Base-by-base conservation (phyloP, 2,888 invertebrate species). In the Aphodius sticticus region DNA sequence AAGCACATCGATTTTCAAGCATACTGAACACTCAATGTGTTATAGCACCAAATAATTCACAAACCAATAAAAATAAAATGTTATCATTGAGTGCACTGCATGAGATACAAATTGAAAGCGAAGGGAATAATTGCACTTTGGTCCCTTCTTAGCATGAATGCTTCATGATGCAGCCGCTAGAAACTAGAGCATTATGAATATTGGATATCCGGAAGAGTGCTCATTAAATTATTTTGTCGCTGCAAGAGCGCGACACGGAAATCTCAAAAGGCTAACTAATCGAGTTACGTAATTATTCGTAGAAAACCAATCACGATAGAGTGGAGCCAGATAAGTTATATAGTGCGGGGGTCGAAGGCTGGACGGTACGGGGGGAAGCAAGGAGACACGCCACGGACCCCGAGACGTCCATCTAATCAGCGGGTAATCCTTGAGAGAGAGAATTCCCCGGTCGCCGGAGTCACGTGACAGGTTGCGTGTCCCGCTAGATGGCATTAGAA, bases 381-480 rank as follows among this genome's bases (percentile, higher is more conserved):
- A 6, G 36, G 76, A 53, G 53, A 53, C 53, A 53, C 53, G 53
- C 53, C 53, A 53, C 76, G 14, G 38, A 76, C 26, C 38, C 76
- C 12, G 15, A 9, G 53, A 53, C 76, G 76, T 76, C 76, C 76
- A 76, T 76, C 76, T 76, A 76, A 76, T 76, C 76, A 76, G 53
- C 53, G 69, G 69, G 76, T 76, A 76, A 76, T 76, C 76, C 76
- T 76, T 53, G 12, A 53, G 16, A 26, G 76, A 74, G 76, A 76
- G 76, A 53, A 76, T 76, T 76, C 38, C 76, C 69, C 26, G 76
- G 53, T 53, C 76, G 69, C 38, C 69, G 9, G 53, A 26, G 69
- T 76, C 69, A 53, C 76, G 76, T 76, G 76, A 76, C 76, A 76
- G 76, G n/a, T 76, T 69, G 76, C 76, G 76, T 76, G 76, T 76